Base-by-base conservation (phyloP, 1,140 invertebrate genomes). In the Papilio dardanus region DNA sequence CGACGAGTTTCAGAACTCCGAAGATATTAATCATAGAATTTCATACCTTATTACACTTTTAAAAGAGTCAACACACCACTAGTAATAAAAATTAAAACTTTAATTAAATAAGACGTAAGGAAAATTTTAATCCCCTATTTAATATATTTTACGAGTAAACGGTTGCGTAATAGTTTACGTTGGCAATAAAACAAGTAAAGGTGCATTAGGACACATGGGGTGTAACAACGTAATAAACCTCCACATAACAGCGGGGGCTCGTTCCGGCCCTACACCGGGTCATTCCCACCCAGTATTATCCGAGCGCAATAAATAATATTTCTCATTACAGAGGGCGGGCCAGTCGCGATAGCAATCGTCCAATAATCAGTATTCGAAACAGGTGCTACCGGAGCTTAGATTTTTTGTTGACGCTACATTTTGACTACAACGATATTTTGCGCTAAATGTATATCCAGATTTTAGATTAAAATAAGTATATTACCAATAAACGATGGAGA, bases 281-380 rank as follows among this genome's bases (percentile, higher is more conserved):
- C 71, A 73, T 54, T 54, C 21, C 21, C 19, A 12, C 10, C 40
- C 28, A 12, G 40, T 14, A 46, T 71, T 71, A 50, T 71, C 37
- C 24, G 21, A 37, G 21, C n/a, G 40, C 40, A 71, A 71, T 71
- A 71, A 71, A 71, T 71, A 71, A 71, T 71, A 71, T 71, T 71
- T 71, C 69, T 71, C 69, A 71, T 71, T 71, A 50, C 69, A 50
- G 69, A 62, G 54, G 12, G 24, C 54, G 54, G 54, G 10, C 54
- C 12, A 62, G 21, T 62, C 21, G 54, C 24, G 24, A 62, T 62
- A 28, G 54, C 54, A 62, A 62, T 62, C 54, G 21, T 28, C 21
- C 54, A 62, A 62, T 62, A 62, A 62, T 62, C 54, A 62, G 54
- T 62, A 62, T 62, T 62, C 54, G 54, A 62, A 62, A 62, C 54